Evolutionary conservation across 2,888 invertebrate species (phyloP).

Genomic region (Mimas tiliae): DNA sequence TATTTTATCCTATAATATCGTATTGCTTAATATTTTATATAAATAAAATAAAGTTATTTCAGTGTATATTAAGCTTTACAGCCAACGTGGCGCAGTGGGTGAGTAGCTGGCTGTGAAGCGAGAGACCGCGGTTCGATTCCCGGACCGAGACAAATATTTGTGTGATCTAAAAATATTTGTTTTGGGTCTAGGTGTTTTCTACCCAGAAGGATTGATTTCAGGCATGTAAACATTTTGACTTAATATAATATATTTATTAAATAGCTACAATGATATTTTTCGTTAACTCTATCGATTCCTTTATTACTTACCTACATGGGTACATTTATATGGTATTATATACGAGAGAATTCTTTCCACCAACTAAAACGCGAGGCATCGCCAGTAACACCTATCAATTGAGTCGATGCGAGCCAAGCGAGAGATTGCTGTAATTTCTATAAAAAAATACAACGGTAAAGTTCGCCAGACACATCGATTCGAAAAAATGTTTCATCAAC

Average conservation of each 20-base stretch:
- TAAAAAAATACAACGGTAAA: slow-evolving; percentile 80
- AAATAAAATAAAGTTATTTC: too few relatives aligned
- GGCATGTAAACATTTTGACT: too few relatives aligned
- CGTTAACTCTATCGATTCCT: background rate
- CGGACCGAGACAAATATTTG: too few relatives aligned
- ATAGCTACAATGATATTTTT: background rate
- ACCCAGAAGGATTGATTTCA: too few relatives aligned
- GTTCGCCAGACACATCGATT: slow-evolving; percentile 82
- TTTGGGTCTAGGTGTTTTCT: too few relatives aligned
- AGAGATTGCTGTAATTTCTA: slow-evolving; percentile 82
- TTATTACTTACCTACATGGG: background rate
- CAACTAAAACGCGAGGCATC: slow-evolving; percentile 56
- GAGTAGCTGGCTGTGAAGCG: too few relatives aligned
- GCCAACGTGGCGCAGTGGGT: too few relatives aligned
- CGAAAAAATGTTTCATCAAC: slow-evolving; percentile 84
- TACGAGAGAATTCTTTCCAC: slow-evolving; percentile 31
- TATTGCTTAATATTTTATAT: background rate
- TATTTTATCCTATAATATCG: background rate
- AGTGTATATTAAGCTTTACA: too few relatives aligned
- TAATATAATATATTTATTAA: background rate
- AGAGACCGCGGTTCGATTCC: too few relatives aligned
- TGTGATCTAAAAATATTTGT: too few relatives aligned
- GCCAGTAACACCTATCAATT: slow-evolving; percentile 76
- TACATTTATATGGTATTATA: background rate
- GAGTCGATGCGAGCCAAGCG: slow-evolving; percentile 63